phyloP scores from a whole-genome alignment of 2,888 invertebrate species.

The Drosophila bunnanda region DNA sequence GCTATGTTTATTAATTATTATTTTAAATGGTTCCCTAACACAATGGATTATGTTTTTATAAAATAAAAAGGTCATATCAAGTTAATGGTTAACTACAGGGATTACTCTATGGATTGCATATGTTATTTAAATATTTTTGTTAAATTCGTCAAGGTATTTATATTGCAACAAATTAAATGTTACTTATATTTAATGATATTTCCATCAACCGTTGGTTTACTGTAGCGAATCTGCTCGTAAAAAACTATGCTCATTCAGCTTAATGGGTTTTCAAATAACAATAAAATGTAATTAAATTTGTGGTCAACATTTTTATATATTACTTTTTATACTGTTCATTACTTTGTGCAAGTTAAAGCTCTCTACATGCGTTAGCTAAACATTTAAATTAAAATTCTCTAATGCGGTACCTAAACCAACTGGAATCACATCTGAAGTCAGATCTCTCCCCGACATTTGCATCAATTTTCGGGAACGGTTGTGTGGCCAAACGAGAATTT shows the following conservation, averaged over 20 bases:
- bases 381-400: not conserved
- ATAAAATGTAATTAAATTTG: conserved; percentile 15
- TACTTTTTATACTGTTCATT: not conserved
- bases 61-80: not conserved
- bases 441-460: conserved; percentile 18
- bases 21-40: not conserved
- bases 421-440: not conserved
- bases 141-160: no score
- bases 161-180: not conserved
- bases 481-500: conserved; percentile 11
- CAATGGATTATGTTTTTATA: not conserved
- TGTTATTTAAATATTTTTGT: no score
- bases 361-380: no score
- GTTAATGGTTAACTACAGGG: not conserved
- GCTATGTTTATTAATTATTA: not conserved
- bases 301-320: not conserved
- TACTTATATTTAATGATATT: not conserved
- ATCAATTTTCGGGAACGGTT: conserved; percentile 7
- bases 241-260: not conserved
- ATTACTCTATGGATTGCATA: not conserved
- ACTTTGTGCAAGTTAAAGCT: not conserved
- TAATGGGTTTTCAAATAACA: conserved; percentile 20
- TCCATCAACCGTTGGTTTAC: no score
- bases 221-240: not conserved
- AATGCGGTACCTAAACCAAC: no score